Evolutionary conservation across 2,113 vertebrate genomes (phyloP).

Genomic region (Lichenostomus cassidix): DNA sequence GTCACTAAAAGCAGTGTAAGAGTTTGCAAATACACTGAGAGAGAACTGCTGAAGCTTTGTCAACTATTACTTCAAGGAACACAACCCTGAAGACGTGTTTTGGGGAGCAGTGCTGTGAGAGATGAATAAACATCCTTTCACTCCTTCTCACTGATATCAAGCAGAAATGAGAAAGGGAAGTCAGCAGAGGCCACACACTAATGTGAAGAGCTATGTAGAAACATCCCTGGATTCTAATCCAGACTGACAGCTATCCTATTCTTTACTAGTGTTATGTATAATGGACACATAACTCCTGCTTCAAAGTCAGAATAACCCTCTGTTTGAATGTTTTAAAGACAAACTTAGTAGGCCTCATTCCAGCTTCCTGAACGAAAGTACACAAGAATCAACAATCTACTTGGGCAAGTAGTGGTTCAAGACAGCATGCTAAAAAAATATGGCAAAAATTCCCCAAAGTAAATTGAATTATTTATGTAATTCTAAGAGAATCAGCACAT

Average conservation of each 20-base stretch:
- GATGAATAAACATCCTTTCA: conserved; percentile 6
- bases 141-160: background rate
- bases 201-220: background rate
- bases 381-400: background rate
- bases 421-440: background rate
- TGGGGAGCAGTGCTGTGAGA: background rate
- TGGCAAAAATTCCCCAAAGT: background rate
- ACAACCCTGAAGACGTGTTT: background rate
- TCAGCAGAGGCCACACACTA: background rate
- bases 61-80: background rate
- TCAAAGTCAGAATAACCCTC: background rate
- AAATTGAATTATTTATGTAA: background rate
- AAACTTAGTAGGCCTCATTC: background rate
- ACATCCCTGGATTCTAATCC: background rate
- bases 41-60: background rate
- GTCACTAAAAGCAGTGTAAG: background rate
- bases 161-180: background rate
- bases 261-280: background rate
- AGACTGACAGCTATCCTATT: conserved; percentile 1
- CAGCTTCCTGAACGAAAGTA: background rate
- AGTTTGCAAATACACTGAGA: background rate
- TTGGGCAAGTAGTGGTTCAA: background rate
- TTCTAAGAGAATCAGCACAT: background rate
- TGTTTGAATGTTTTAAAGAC: background rate
- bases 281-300: background rate